phyloP scores from a whole-genome alignment of 2,888 invertebrate genomes.

The Lampropteryx suffumata region DNA sequence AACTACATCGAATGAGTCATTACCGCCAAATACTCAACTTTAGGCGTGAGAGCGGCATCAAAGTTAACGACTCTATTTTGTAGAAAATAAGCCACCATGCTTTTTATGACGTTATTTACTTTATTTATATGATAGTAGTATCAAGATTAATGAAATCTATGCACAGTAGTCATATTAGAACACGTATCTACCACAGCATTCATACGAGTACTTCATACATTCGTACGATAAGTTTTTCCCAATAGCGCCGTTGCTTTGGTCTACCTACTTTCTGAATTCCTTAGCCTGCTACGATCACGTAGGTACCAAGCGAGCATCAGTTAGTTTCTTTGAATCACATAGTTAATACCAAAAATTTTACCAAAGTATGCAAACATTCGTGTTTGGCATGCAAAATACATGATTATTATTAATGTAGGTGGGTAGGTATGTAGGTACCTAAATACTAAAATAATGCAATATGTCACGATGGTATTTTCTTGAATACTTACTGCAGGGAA shows the following conservation, averaged over 20 bases:
- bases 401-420: neutral
- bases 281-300: slow-evolving; percentile 23
- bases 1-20: slow-evolving; percentile 29
- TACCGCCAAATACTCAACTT: slow-evolving; percentile 29
- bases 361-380: slow-evolving; percentile 15
- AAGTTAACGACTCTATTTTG: slow-evolving; percentile 47
- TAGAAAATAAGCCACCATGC: slow-evolving; percentile 46
- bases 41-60: slow-evolving; percentile 55
- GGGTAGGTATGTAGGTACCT: too few relatives aligned
- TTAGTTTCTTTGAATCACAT: slow-evolving; percentile 15
- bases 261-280: slow-evolving; percentile 32
- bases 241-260: slow-evolving; percentile 21
- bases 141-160: too few relatives aligned
- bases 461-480: neutral
- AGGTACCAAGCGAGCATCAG: slow-evolving; percentile 16
- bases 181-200: too few relatives aligned
- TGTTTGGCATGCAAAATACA: slow-evolving; percentile 3
- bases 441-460: too few relatives aligned
- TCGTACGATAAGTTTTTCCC: slow-evolving; percentile 28
- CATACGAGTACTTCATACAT: too few relatives aligned
- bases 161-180: too few relatives aligned
- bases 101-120: neutral
- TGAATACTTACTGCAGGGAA: neutral
- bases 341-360: slow-evolving; percentile 9
- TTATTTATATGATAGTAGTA: too few relatives aligned